Conservation (phyloP, 2,113 vertebrate species). For the Phoenicopterus ruber region DNA sequence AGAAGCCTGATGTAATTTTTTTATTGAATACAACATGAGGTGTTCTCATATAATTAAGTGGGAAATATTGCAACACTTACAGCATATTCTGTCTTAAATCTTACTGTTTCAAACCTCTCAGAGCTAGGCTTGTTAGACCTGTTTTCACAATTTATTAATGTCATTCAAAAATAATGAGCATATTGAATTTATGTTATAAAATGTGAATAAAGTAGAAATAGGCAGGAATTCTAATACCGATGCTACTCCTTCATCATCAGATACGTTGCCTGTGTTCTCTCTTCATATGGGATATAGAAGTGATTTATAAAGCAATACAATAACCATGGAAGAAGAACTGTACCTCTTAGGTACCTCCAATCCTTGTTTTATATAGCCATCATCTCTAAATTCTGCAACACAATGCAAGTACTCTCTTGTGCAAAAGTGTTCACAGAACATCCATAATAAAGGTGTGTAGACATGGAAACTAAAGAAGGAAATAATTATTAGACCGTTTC, state of each 20-base stretch:
- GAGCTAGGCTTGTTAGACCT: background rate
- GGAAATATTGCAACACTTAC: background rate
- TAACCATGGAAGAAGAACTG: background rate
- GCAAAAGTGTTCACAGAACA: background rate
- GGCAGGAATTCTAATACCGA: background rate
- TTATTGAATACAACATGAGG: background rate
- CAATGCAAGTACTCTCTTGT: background rate
- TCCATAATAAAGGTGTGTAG: background rate
- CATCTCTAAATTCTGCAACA: background rate
- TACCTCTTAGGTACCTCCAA: background rate
- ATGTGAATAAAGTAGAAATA: background rate
- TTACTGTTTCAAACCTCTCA: background rate
- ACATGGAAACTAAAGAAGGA: conserved; percentile 17
- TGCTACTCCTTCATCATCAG: background rate
- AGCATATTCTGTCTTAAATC: conserved; percentile 12
- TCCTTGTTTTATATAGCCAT: background rate
- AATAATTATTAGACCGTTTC: conserved; percentile 27
- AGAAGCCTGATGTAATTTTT: background rate
- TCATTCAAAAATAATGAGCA: conserved; percentile 44
- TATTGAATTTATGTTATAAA: background rate
- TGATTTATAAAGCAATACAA: background rate
- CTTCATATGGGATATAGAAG: background rate
- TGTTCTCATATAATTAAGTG: conserved; percentile 2
- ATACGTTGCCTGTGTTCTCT: background rate
- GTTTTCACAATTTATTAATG: conserved; percentile 24